phyloP scores from a whole-genome alignment of 2,888 invertebrate species.

The Pollenia griseotomentosa region DNA sequence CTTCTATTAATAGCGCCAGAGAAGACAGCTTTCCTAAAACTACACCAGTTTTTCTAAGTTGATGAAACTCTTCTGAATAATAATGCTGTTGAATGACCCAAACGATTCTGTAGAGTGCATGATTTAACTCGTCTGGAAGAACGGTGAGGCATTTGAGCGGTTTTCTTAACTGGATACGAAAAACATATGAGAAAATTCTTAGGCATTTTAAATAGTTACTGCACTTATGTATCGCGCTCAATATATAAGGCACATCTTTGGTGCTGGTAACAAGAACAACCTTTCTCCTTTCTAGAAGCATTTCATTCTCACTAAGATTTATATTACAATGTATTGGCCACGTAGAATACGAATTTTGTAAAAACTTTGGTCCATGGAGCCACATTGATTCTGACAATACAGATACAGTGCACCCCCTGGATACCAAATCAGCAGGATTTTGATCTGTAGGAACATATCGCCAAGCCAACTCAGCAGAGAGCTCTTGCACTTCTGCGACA shows the following conservation, averaged over 20 bases:
- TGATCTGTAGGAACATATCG: constrained; percentile 61
- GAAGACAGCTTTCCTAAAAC: constrained; percentile 2
- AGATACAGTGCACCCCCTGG: constrained; percentile 19
- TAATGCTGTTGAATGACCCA: constrained; percentile 12
- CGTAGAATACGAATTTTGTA: not conserved
- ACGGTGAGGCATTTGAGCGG: not conserved
- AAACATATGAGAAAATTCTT: not conserved
- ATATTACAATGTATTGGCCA: constrained; percentile 9
- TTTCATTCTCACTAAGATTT: not conserved
- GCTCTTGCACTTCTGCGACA: constrained; percentile 62
- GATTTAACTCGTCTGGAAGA: not conserved
- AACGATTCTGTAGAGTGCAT: not conserved
- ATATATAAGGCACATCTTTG: not conserved
- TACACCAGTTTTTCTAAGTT: not conserved
- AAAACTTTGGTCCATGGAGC: constrained; percentile 23
- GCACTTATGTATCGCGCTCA: constrained; percentile 5
- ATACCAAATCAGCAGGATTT: constrained; percentile 72
- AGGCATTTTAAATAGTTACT: constrained; percentile 17
- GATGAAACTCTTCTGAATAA: not conserved
- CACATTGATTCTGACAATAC: constrained; percentile 11
- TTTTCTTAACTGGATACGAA: not conserved
- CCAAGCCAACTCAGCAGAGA: constrained; percentile 45
- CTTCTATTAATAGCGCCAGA: constrained; percentile 51
- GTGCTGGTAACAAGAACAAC: not conserved
- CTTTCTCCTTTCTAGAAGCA: constrained; percentile 26